phyloP scores from a whole-genome alignment of 2,113 vertebrate genomes.

The Anolis sagrei region DNA sequence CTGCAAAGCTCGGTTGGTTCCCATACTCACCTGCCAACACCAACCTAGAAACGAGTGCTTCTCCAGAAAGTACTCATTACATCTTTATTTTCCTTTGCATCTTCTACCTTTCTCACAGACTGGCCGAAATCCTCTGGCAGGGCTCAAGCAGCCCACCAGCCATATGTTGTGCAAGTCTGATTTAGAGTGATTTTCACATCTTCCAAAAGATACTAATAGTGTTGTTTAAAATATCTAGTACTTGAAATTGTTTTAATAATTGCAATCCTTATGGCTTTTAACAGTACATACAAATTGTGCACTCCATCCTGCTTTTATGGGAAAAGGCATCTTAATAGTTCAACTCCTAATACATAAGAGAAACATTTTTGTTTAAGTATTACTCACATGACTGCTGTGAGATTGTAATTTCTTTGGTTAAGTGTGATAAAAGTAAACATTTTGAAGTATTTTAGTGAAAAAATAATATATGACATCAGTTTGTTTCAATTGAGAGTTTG shows the following conservation, averaged over 20 bases:
- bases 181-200: background rate
- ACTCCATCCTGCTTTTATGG: background rate
- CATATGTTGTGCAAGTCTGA: too few relatives aligned
- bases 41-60: too few relatives aligned
- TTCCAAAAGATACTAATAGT: background rate
- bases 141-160: too few relatives aligned
- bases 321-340: background rate
- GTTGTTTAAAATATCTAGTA: background rate
- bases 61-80: too few relatives aligned
- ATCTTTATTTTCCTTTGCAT: too few relatives aligned
- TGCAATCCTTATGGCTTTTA: background rate
- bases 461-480: background rate
- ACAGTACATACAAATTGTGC: background rate
- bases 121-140: too few relatives aligned
- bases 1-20: too few relatives aligned
- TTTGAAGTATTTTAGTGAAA: background rate
- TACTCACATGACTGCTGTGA: background rate
- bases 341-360: background rate
- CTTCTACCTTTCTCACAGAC: too few relatives aligned
- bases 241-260: too few relatives aligned
- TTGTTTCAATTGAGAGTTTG: background rate
- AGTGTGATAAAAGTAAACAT: background rate
- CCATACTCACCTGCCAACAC: too few relatives aligned
- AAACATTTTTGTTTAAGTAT: background rate
- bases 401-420: background rate